Base-by-base conservation (phyloP, 2,888 invertebrate species). In the Euphydryas editha region DNA sequence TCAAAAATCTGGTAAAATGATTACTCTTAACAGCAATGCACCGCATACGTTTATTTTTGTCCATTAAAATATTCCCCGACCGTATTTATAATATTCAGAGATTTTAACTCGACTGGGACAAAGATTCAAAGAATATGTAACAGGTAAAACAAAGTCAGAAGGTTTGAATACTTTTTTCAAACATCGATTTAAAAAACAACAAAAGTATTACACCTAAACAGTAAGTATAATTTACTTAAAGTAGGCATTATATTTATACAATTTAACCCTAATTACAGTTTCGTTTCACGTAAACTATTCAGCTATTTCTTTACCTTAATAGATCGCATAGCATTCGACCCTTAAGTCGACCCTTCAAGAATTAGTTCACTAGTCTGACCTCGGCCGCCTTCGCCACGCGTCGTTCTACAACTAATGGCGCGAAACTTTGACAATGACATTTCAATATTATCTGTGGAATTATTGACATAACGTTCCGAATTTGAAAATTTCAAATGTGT, bases 301-400 rank as follows among this genome's bases (percentile, higher is more conserved):
- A 57, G 66, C 71, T 59, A 68, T 68, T 72, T 66, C 68, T 68
- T 67, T 58, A 61, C 69, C 66, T 69, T 69, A 69, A 73, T 72
- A 71, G 68, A 69, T 72, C 65, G 69, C 84, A 84, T 83, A 81
- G 83, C 84, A 87, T 86, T 86, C 80, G 82, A 81, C 87, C 86
- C 86, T 83, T 84, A 82, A 86, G 83, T 58, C 72, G 69, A 72
- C 76, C 75, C 76, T 72, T 72, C 69, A 71, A 71, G 70, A 73
- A 83, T 82, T 79, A 79, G 82, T 81, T 79, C 83, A 75, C 80
- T 82, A 88, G 89, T 90, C 76, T 76, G 81, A 82, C 83, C 78
- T 84, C 80, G 86, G 83, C 78, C 85, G 83, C 68, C 73, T 81
- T 73, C 74, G 78, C 69, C 86, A 75, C 85, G 79, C 87, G 88